Evolutionary conservation across 2,113 vertebrate species (phyloP), one percentile per base, ranked within the genome.

Genomic region (Phycodurus eques): DNA sequence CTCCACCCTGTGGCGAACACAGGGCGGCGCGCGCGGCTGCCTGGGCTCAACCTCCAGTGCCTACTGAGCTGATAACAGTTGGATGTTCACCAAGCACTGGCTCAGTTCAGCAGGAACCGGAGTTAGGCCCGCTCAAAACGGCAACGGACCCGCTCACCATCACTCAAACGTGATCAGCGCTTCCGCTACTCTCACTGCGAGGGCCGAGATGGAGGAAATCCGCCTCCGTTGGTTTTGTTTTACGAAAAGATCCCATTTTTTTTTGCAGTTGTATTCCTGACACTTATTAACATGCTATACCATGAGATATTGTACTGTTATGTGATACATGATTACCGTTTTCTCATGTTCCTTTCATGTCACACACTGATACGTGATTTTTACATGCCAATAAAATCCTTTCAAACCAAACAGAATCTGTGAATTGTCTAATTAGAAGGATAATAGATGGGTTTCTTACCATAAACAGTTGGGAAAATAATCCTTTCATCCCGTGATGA

Each of bases 21-120:
- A 59, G 71, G 59, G 68, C 17, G 71, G 59, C 82, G 73, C 82
- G 73, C 71, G 75, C 68, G 13, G 69, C 70, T 75, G 65, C 73
- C 79, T 92, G 92, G 93, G 93, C 90, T 93, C 90, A 93, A 92
- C 86, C 93, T 93, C 92, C 93, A 89, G 93, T 94, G 93, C 93
- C 93, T 93, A 94, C 93, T 94, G 93, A 93, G 93, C 93, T 94
- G 93, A 94, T 93, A 92, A 93, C 93, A 93, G 93, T 94, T 87
- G 62, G 77, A 91, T 89, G 57, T 87, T 76, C 75, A 86, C 88
- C 76, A 80, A 88, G 78, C 87, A 93, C 93, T 94, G 93, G 93
- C 93, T 94, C 93, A 94, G 93, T 93, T 93, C 93, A 94, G 93
- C 93, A 94, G 93, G 93, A 94, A 93, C 93, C 91, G 91, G 92